These are phyloP conservation scores for Euplagia quadripunctaria DNA, from an alignment of 2,888 invertebrate genomes.

Conservation along the genomic window DNA sequence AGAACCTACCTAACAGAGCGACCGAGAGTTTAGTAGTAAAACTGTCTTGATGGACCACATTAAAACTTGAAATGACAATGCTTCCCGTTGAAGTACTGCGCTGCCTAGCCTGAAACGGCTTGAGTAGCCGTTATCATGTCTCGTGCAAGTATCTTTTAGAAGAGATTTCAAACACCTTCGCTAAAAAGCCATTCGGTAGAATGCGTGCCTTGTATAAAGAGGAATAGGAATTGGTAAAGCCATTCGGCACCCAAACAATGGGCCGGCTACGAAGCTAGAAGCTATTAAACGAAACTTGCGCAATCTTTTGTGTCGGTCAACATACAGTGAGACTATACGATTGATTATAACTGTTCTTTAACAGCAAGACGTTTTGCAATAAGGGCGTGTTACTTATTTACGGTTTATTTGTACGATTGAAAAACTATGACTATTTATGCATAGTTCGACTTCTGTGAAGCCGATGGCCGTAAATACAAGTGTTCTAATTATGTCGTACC, in stretches of 20 bases:
- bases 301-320: slow-evolving; percentile 61
- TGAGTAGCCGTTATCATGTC: slow-evolving; percentile 62
- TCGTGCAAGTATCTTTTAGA: background rate
- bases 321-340: slow-evolving; percentile 47
- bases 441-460: slow-evolving; percentile 12
- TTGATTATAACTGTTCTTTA: slow-evolving; percentile 58
- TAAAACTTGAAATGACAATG: slow-evolving; percentile 69
- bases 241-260: slow-evolving; percentile 55
- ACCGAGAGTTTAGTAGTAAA: slow-evolving; percentile 21
- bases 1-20: slow-evolving; percentile 13
- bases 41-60: slow-evolving; percentile 77
- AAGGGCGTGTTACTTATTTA: slow-evolving; percentile 19
- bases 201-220: slow-evolving; percentile 40
- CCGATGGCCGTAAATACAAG: slow-evolving; percentile 13
- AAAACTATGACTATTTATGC: slow-evolving; percentile 14
- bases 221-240: slow-evolving; percentile 53
- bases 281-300: slow-evolving; percentile 59
- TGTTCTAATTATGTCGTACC: slow-evolving; percentile 19
- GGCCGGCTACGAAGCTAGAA: slow-evolving; percentile 58
- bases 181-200: slow-evolving; percentile 24
- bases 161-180: slow-evolving; percentile 38
- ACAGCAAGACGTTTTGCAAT: slow-evolving; percentile 50
- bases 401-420: slow-evolving; percentile 8
- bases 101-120: slow-evolving; percentile 72
- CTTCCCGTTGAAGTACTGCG: slow-evolving; percentile 69